These are phyloP conservation scores for Podarcis lilfordi DNA, from an alignment of 2,797 vertebrate species.

Conservation along the genomic window DNA sequence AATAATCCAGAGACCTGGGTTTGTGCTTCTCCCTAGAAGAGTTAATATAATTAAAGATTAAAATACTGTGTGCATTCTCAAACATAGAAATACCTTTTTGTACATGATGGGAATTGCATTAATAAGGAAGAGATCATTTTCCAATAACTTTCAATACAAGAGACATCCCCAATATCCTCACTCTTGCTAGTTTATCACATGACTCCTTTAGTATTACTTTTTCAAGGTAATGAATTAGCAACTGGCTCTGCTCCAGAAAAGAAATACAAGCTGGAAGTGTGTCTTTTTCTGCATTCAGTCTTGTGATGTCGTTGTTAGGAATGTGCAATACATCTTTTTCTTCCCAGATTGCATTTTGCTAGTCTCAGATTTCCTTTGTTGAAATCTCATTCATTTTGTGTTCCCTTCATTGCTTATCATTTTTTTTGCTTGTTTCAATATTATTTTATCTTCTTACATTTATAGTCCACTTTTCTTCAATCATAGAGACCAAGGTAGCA, in stretches of 20 bases:
- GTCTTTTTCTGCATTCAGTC: background rate
- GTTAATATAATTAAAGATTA: constrained; percentile 87
- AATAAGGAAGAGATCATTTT: constrained; percentile 86
- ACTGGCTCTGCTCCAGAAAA: constrained; percentile 40
- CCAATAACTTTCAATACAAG: constrained; percentile 74
- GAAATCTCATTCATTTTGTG: background rate
- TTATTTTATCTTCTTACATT: background rate
- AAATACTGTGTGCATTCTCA: constrained; percentile 83
- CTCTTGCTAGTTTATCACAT: constrained; percentile 40
- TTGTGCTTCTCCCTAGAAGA: constrained; percentile 74
- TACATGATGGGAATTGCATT: constrained; percentile 78
- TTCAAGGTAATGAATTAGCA: constrained; percentile 38
- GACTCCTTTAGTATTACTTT: constrained; percentile 50
- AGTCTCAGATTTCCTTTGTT: background rate
- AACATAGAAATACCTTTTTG: constrained; percentile 73
- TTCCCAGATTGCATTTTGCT: background rate
- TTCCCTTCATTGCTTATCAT: constrained; percentile 10
- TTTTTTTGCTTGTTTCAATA: background rate
- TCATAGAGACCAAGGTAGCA: background rate
- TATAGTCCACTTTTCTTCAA: background rate
- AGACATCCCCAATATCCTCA: constrained; percentile 71
- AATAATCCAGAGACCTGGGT: constrained; percentile 79
- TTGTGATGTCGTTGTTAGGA: background rate
- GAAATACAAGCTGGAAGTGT: background rate
- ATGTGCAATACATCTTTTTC: background rate